Conservation (phyloP, 1,140 invertebrate genomes). For the Cyclina sinensis region DNA sequence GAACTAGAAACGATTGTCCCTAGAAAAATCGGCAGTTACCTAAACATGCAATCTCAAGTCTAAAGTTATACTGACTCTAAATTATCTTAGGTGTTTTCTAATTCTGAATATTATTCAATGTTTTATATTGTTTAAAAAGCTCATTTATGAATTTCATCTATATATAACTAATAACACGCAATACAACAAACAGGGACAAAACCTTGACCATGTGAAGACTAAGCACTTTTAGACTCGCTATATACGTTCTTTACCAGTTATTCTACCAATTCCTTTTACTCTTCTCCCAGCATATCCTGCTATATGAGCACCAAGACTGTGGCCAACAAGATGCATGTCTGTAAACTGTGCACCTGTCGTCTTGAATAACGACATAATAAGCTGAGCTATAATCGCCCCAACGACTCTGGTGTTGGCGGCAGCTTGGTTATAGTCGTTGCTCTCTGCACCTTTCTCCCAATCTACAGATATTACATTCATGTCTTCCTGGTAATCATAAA, state of each 20-base stretch:
- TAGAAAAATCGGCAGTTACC: too few species aligned
- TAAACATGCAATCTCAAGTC: too few species aligned
- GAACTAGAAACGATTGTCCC: too few species aligned
- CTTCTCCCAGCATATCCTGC: conserved; percentile 91
- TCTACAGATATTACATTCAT: conserved; percentile 96
- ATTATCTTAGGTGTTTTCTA: too few species aligned
- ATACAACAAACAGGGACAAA: too few species aligned
- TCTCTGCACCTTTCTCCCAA: conserved; percentile 95
- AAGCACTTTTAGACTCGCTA: too few species aligned
- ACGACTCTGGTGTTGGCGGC: conserved; percentile 97
- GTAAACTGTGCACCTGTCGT: neutral
- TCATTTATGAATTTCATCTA: too few species aligned
- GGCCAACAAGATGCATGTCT: conserved; percentile 92
- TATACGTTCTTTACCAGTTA: conserved; percentile 87
- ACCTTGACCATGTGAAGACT: too few species aligned
- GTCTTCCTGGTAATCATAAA: conserved; percentile 66
- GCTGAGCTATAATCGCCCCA: conserved; percentile 94
- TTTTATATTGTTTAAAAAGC: too few species aligned
- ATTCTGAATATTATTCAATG: too few species aligned
- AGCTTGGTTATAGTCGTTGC: conserved; percentile 95
- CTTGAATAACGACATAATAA: conserved; percentile 88
- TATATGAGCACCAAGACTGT: conserved; percentile 95
- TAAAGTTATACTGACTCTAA: too few species aligned
- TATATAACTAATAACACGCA: too few species aligned
- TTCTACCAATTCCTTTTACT: neutral